A percentile compares a stretch with the other conserved stretches of the same genome.
phyloP scores from a whole-genome alignment of 2,113 vertebrate species.

The Prunella himalayana region DNA sequence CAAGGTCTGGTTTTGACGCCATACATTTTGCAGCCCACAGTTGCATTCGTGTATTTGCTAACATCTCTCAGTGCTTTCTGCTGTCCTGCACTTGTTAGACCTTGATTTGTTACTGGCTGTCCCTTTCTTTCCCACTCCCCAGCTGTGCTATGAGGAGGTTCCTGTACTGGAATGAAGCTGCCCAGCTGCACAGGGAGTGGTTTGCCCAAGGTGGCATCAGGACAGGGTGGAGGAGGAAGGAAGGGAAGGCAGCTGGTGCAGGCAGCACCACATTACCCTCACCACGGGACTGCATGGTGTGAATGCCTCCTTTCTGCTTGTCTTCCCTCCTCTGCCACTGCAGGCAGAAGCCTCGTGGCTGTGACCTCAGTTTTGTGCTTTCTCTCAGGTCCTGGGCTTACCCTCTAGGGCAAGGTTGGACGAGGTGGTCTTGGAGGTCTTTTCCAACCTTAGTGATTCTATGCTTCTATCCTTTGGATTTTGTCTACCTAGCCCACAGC shows the following conservation, averaged over 20 bases:
- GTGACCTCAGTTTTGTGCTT: background rate
- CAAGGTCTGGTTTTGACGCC: background rate
- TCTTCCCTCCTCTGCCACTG: background rate
- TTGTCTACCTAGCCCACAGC: background rate
- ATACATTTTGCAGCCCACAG: background rate
- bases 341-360: background rate
- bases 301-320: background rate
- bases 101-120: background rate
- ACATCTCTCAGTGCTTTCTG: background rate
- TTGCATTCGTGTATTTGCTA: background rate
- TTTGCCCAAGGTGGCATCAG: background rate
- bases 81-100: background rate
- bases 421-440: background rate
- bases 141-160: background rate
- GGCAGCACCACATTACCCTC: background rate
- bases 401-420: background rate
- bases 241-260: background rate
- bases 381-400: background rate
- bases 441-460: background rate
- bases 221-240: background rate
- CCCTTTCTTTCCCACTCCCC: background rate
- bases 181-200: background rate
- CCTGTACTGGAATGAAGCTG: rapidly evolving
- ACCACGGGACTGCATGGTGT: rapidly evolving
- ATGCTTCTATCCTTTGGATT: background rate